A percentile compares a stretch with the other conserved stretches of the same genome.
Conservation (phyloP, 2,888 invertebrate species). For the Hemithea aestivaria region DNA sequence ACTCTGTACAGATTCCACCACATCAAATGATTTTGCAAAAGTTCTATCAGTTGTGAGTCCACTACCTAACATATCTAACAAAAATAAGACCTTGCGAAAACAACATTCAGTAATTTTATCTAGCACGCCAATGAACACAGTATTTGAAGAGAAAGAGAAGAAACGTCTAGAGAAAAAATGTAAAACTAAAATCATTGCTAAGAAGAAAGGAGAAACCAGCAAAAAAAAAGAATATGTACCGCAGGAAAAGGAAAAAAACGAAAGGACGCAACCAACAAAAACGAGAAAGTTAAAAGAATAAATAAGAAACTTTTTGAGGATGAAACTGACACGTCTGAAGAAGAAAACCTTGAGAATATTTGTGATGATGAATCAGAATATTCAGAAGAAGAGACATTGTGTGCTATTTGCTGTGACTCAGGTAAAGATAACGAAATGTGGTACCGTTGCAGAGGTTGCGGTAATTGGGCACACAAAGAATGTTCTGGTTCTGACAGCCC, state of each 20-base stretch:
- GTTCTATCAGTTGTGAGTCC: too few relatives aligned
- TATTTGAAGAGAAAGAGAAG: constrained; percentile 14
- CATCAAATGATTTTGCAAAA: too few relatives aligned
- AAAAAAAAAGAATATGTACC: too few relatives aligned
- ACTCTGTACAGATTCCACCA: too few relatives aligned
- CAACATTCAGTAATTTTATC: constrained; percentile 27
- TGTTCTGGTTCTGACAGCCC: constrained; percentile 25
- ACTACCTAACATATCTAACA: too few relatives aligned
- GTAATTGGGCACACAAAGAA: constrained; percentile 28
- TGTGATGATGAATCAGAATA: constrained; percentile 29
- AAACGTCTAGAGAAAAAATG: too few relatives aligned
- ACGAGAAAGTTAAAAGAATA: too few relatives aligned
- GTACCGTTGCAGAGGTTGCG: constrained; percentile 27
- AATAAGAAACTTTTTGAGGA: too few relatives aligned
- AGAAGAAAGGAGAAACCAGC: constrained; percentile 16
- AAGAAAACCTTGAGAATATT: constrained; percentile 13
- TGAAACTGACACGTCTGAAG: constrained; percentile 4
- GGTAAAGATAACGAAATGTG: constrained; percentile 28
- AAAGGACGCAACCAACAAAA: too few relatives aligned
- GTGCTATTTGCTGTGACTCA: constrained; percentile 26
- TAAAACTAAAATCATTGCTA: constrained; percentile 12
- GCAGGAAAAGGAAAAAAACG: too few relatives aligned
- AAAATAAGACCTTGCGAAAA: constrained; percentile 20
- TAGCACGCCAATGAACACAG: constrained; percentile 20
- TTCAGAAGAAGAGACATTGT: constrained; percentile 24